These are phyloP conservation scores for Piezodorus guildinii DNA, from an alignment of 1,140 invertebrate genomes.

Conservation along the genomic window DNA sequence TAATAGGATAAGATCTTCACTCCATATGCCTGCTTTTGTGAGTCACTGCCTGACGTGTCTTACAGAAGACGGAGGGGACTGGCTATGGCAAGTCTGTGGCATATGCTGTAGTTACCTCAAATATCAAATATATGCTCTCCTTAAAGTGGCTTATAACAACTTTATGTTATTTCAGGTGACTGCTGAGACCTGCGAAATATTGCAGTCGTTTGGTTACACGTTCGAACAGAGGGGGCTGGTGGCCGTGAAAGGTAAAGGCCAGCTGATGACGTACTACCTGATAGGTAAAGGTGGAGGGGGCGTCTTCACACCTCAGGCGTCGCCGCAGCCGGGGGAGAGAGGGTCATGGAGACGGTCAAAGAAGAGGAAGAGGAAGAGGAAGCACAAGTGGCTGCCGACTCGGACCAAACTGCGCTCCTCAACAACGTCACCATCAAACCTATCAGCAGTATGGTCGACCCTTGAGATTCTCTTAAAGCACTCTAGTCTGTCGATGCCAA, in stretches of 20 bases:
- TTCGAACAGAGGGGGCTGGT: conserved; percentile 87
- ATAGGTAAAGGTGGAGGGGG: conserved; percentile 42
- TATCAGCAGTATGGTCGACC: too few species aligned
- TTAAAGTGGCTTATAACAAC: background rate
- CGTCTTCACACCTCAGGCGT: background rate
- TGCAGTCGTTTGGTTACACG: conserved; percentile 75
- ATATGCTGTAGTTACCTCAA: too few species aligned
- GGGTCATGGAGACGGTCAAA: conserved; percentile 28
- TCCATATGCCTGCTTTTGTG: too few species aligned
- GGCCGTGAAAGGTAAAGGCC: conserved; percentile 88
- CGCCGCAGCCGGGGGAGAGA: background rate
- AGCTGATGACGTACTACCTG: conserved; percentile 89
- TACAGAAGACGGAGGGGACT: too few species aligned
- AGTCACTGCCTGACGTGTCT: too few species aligned
- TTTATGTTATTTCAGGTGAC: conserved; percentile 54
- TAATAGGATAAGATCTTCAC: too few species aligned
- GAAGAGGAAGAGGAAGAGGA: conserved; percentile 29
- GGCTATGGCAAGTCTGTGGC: too few species aligned
- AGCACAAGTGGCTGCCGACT: background rate
- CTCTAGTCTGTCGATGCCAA: too few species aligned
- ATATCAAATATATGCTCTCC: too few species aligned
- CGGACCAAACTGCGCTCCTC: background rate
- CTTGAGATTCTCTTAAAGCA: too few species aligned
- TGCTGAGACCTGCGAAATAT: conserved; percentile 77
- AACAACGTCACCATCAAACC: background rate